Base-by-base conservation (phyloP, 2,113 vertebrate species). In the Eulemur macaco region DNA sequence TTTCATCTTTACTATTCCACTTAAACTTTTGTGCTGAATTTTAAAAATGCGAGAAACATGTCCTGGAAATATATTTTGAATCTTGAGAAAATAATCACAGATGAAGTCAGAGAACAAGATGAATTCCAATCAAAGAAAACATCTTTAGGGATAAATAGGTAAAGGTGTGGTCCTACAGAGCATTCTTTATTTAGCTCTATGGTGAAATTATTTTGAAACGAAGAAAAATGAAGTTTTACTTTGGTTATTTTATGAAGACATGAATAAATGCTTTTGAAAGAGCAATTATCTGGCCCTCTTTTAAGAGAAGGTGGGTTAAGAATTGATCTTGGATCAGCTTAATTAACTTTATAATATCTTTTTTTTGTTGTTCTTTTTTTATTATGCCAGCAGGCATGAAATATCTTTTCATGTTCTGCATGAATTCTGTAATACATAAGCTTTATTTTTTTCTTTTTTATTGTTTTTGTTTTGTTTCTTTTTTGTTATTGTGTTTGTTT, bases 161-260 rank as follows among this genome's bases (percentile, higher is more conserved):
- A 92, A 83, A 23, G 14, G 12, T 68, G 29, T 83, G 6, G 5
- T 86, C 50, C 23, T 88, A 58, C 4, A 73, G 63, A 81, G 8
- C 15, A 66, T 83, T 95, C 12, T 78, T 94, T 39, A 58, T 29
- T 68, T 81, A 81, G 11, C 50, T 63, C 8, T 96, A 39, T 64
- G 9, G 45, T 90, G 56, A 95, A 82, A 91, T 84, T 37, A 86
- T 86, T 95, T 96, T 89, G 73, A 97, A 93, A 64, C 81, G n/a
- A 94, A 86, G 42, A 74, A n/a, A 91, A 96, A 87, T 58, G 18
- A 92, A 95, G 42, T 86, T 92, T 73, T 82, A 58, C 37, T 92
- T 90, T 94, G 76, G 50, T 86, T 83, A 89, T 60, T 85, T 85
- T 95, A 45, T 94, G 31, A 93, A 89, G 58, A 78, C 23, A 10